Base-by-base conservation (phyloP, 2,797 vertebrate species). In the Catharus ustulatus region DNA sequence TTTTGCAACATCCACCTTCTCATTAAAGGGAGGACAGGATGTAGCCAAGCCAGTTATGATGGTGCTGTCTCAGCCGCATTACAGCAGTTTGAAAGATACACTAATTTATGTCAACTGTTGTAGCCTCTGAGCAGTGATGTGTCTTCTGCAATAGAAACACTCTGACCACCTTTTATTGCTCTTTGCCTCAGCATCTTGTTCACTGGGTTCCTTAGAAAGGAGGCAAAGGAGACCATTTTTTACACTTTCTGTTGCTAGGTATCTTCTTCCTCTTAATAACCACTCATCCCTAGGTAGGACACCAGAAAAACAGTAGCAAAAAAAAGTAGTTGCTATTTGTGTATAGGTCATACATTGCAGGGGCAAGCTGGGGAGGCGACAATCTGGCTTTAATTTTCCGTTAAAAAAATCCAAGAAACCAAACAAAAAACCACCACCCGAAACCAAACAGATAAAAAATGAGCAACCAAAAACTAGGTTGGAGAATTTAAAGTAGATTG, bases 281-380 rank as follows among this genome's bases (percentile, higher is more conserved):
- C 20, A 58, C 14, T 40, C 36, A 42, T 54, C 4, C 21, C 15
- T 51, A 89, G 27, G 27, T 12, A 73, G 64, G 42, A 69, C 8
- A 62, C 14, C 12, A 82, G 26, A 84, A 61, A 75, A 76, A 54
- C 8, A 14, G 46, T 2, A 46, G 10, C 16, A n/a, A 49, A 29
- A 75, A 75, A 59, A 51, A 43, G 12, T 8, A 16, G 26, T 24
- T 40, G 20, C 24, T 87, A 55, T 84, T 79, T 73, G 2, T 51
- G 6, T 51, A 26, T 8, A 62, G 38, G n/a, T 62, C 30, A 30
- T 26, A 73, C 5, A n/a, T 30, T 87, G n/a, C 55, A 83, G 29
- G 10, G 5, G 14, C 2, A 9, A 24, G 16, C 11, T 57, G 4
- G 4, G 18, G 10, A 89, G 7, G 3, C 12, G 0, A 59, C 8